phyloP scores from a whole-genome alignment of 1,140 invertebrate species.

The Diploscapter pachys region DNA sequence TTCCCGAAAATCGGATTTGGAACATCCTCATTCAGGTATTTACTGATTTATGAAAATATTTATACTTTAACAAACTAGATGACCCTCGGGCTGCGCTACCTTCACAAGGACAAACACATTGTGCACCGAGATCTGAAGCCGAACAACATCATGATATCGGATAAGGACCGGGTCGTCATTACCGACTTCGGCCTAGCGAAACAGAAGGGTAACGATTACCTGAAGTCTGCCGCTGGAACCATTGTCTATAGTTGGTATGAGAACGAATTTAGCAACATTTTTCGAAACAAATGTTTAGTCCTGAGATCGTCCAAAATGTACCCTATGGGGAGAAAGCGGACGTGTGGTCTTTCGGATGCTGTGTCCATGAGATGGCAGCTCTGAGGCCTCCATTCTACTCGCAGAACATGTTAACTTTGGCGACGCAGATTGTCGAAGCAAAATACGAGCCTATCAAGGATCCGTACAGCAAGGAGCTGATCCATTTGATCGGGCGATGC shows the following conservation, averaged over 20 bases:
- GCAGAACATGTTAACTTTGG: conserved; percentile 31
- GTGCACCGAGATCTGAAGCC: conserved; percentile 48
- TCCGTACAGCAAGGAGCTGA: conserved; percentile 16
- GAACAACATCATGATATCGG: conserved; percentile 62
- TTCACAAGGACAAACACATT: conserved; percentile 62
- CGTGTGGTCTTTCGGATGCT: conserved; percentile 61
- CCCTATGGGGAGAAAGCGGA: conserved; percentile 63
- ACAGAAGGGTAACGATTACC: conserved; percentile 60
- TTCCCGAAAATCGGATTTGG: no score
- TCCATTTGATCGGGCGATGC: conserved; percentile 50
- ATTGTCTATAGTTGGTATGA: conserved; percentile 62
- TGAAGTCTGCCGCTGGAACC: conserved; percentile 62
- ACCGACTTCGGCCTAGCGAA: conserved; percentile 63
- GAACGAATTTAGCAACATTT: neutral
- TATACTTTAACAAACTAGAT: conserved; percentile 3
- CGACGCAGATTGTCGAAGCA: conserved; percentile 31
- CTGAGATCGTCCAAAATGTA: conserved; percentile 61
- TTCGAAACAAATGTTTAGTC: conserved; percentile 50
- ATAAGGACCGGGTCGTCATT: conserved; percentile 62
- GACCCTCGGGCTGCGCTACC: conserved; percentile 59
- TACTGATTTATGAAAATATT: no score
- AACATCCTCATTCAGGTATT: no score
- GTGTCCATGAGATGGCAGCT: conserved; percentile 61
- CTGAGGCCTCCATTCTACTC: conserved; percentile 60
- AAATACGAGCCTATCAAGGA: conserved; percentile 24